Percentiles rank a stretch among this genome's conserved stretches.
Evolutionary conservation across 2,113 vertebrate species (phyloP).

Genomic region (Malurus melanocephalus): DNA sequence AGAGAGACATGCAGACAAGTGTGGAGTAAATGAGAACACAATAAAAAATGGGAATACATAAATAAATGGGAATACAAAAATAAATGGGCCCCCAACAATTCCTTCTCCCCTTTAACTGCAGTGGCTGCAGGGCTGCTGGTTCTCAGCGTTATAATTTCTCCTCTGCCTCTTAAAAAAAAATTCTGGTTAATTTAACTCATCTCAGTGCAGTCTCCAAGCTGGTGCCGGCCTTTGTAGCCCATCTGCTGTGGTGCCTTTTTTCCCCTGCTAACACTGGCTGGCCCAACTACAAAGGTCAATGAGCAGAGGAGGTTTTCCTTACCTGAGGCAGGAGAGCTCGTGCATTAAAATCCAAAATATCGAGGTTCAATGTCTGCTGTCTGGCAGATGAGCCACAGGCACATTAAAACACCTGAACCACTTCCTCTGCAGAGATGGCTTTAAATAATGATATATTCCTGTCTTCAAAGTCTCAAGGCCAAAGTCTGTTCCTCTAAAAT

Average conservation of each 20-base stretch:
- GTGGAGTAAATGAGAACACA: not conserved
- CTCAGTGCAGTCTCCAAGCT: not conserved
- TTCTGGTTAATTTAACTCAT: not conserved
- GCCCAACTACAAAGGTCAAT: not conserved
- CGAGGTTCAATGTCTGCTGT: not conserved
- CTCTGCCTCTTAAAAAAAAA: not conserved
- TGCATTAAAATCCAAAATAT: not conserved
- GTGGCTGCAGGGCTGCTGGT: not conserved
- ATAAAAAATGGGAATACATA: not conserved
- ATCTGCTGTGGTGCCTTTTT: not conserved
- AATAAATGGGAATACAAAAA: not conserved
- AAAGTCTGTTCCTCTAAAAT: not conserved
- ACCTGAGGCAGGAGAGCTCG: not conserved
- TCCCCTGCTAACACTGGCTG: not conserved
- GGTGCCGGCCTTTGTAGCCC: not conserved
- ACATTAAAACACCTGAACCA: not conserved
- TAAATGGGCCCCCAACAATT: not conserved
- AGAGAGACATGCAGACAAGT: not conserved
- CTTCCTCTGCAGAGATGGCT: not conserved
- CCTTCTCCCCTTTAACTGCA: not conserved
- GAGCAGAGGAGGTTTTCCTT: not conserved
- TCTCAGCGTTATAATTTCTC: not conserved
- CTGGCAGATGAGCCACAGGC: not conserved
- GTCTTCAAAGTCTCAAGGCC: not conserved
- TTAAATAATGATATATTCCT: not conserved